Percentiles rank a stretch among this genome's conserved stretches.
phyloP scores from a whole-genome alignment of 2,888 invertebrate genomes.

The Tachystola acroxantha region DNA sequence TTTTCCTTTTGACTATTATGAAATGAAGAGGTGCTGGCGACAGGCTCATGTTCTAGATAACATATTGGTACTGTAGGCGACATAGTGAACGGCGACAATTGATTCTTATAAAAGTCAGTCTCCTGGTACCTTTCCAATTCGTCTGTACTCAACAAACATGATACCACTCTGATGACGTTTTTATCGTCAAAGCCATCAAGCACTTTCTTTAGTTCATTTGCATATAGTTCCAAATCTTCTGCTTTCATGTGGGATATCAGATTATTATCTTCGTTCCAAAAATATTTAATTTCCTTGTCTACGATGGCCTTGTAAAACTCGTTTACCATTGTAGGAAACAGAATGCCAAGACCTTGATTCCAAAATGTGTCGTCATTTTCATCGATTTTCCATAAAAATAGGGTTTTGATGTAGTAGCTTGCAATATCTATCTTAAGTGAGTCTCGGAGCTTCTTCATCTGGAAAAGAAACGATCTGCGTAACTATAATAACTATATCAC shows the following conservation, averaged over 20 bases:
- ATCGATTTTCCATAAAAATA: slow-evolving; percentile 64
- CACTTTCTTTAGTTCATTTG: background rate
- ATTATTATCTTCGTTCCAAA: background rate
- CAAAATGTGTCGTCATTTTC: slow-evolving; percentile 45
- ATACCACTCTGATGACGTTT: background rate
- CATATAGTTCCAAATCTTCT: background rate
- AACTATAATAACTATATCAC: no score
- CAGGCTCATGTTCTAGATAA: no score
- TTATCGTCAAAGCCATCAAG: background rate
- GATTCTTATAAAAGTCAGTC: no score
- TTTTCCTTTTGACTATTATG: no score
- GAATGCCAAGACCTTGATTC: slow-evolving; percentile 43
- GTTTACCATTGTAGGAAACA: slow-evolving; percentile 50
- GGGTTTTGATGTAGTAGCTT: slow-evolving; percentile 79
- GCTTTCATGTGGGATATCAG: background rate
- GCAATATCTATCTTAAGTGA: slow-evolving; percentile 56
- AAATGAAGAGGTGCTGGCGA: no score
- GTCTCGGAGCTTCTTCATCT: slow-evolving; percentile 74
- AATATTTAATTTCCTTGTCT: slow-evolving; percentile 43
- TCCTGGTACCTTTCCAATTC: no score
- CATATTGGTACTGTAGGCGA: no score
- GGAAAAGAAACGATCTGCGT: no score
- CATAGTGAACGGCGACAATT: no score
- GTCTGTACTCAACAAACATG: background rate
- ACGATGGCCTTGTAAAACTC: slow-evolving; percentile 41